Conservation (phyloP, 2,113 vertebrate species). For the Periophthalmodon schlosseri region DNA sequence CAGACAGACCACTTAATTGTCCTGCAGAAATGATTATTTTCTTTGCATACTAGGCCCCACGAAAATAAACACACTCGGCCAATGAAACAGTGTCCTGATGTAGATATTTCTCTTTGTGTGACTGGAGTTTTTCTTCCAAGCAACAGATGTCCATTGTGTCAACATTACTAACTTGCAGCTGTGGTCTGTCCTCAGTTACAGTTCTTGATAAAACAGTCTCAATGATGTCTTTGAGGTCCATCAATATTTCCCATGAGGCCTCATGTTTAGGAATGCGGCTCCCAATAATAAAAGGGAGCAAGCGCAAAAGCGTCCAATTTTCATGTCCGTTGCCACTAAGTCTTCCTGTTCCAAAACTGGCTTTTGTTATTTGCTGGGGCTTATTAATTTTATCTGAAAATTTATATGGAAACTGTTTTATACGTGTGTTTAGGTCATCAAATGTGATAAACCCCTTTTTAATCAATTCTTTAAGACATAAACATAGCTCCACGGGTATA, state of each 20-base stretch:
- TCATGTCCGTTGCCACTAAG: slow-evolving; percentile 27
- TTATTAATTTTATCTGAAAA: slow-evolving; percentile 23
- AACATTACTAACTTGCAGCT: too few species aligned
- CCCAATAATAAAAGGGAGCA: slow-evolving; percentile 24
- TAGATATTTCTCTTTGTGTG: too few species aligned
- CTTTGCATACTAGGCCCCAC: too few species aligned
- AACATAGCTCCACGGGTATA: slow-evolving; percentile 9
- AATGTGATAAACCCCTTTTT: slow-evolving; percentile 34
- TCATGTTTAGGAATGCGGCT: slow-evolving; percentile 10
- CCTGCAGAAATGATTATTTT: too few species aligned
- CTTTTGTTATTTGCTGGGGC: slow-evolving; percentile 18
- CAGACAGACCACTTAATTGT: too few species aligned
- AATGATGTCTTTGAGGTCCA: slow-evolving; percentile 30
- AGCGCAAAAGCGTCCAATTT: slow-evolving; percentile 34
- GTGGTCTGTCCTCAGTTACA: too few species aligned
- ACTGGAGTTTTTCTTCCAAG: too few species aligned
- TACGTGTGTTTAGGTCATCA: slow-evolving; percentile 28
- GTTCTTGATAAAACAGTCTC: too few species aligned
- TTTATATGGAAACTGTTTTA: slow-evolving; percentile 30
- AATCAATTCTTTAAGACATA: slow-evolving; percentile 25
- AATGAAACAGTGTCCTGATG: too few species aligned
- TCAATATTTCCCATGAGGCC: slow-evolving; percentile 25
- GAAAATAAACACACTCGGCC: too few species aligned
- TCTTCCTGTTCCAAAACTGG: slow-evolving; percentile 25
- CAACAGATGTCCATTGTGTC: too few species aligned